A percentile compares a stretch with the other conserved stretches of the same genome.
phyloP scores from a whole-genome alignment of 2,113 vertebrate genomes.

The Cebus imitator region DNA sequence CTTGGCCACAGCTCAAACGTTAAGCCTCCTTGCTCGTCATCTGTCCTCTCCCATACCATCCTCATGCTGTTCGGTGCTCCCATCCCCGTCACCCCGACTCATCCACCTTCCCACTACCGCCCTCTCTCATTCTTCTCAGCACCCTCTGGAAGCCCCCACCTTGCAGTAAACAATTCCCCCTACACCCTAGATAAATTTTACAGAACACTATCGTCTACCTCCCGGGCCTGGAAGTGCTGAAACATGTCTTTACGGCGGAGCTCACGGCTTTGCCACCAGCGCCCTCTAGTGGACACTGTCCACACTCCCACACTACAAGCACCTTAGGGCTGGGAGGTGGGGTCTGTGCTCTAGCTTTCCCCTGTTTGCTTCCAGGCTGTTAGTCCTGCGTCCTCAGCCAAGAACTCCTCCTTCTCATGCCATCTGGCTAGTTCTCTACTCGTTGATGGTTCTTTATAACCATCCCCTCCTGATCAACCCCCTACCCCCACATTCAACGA shows the following conservation, averaged over 20 bases:
- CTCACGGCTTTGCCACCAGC: slow-evolving; percentile 62
- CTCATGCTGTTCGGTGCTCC: neutral
- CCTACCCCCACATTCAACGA: slow-evolving; percentile 62
- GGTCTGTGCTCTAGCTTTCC: slow-evolving; percentile 71
- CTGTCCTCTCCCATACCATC: slow-evolving; percentile 10
- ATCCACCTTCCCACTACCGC: neutral
- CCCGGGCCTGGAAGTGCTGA: slow-evolving; percentile 27
- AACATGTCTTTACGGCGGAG: slow-evolving; percentile 14
- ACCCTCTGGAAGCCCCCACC: neutral
- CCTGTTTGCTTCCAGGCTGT: slow-evolving; percentile 64
- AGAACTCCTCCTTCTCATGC: slow-evolving; percentile 67
- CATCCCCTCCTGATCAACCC: slow-evolving; percentile 7
- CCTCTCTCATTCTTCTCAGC: neutral
- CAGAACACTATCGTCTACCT: neutral
- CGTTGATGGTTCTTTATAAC: slow-evolving; percentile 43
- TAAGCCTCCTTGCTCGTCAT: slow-evolving; percentile 54
- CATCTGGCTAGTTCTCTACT: slow-evolving; percentile 55
- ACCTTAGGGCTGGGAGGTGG: slow-evolving; percentile 72
- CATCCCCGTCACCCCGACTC: neutral
- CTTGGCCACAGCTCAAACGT: slow-evolving; percentile 67
- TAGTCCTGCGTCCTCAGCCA: slow-evolving; percentile 65
- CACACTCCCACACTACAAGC: slow-evolving; percentile 9
- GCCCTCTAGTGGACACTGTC: slow-evolving; percentile 66
- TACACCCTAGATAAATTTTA: neutral
- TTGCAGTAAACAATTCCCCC: neutral